Conservation (phyloP, 64 coral and sea anemone genomes). For the Actinia equina region DNA sequence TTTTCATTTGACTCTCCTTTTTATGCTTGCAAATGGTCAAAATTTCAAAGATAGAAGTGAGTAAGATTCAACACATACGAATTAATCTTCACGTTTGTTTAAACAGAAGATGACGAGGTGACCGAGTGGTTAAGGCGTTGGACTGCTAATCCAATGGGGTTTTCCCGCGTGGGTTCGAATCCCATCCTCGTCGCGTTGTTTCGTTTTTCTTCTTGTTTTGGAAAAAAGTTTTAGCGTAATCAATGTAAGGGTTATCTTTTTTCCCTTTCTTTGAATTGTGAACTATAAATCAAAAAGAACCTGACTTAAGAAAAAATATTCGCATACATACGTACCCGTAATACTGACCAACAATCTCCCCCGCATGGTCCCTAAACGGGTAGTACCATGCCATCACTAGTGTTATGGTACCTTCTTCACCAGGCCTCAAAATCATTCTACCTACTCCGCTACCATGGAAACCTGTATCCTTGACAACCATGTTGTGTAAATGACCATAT, state of each 20-base stretch:
- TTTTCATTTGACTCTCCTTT: too few relatives aligned
- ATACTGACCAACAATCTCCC: constrained; percentile 62
- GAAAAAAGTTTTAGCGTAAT: too few relatives aligned
- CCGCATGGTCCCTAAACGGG: constrained; percentile 78
- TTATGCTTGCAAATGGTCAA: too few relatives aligned
- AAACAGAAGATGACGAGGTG: constrained; percentile 38
- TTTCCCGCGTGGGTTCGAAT: constrained; percentile 64
- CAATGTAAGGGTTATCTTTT: too few relatives aligned
- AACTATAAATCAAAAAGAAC: too few relatives aligned
- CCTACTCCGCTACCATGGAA: constrained; percentile 74
- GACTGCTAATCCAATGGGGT: constrained; percentile 85
- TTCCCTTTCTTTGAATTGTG: too few relatives aligned
- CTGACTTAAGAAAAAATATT: too few relatives aligned
- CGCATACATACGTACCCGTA: constrained; percentile 62
- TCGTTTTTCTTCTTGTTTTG: too few relatives aligned
- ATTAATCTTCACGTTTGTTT: neutral
- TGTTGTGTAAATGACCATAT: constrained; percentile 48
- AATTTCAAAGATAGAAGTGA: neutral
- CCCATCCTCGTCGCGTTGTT: constrained; percentile 63
- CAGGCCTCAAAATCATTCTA: constrained; percentile 55
- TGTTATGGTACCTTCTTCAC: constrained; percentile 66
- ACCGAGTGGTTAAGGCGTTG: constrained; percentile 95
- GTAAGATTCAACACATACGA: neutral
- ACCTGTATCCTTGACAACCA: constrained; percentile 35
- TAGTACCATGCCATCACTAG: constrained; percentile 88